Percentiles rank a stretch among this genome's conserved stretches.
phyloP scores from a whole-genome alignment of 2,888 invertebrate species.

The Tortrix viridana region DNA sequence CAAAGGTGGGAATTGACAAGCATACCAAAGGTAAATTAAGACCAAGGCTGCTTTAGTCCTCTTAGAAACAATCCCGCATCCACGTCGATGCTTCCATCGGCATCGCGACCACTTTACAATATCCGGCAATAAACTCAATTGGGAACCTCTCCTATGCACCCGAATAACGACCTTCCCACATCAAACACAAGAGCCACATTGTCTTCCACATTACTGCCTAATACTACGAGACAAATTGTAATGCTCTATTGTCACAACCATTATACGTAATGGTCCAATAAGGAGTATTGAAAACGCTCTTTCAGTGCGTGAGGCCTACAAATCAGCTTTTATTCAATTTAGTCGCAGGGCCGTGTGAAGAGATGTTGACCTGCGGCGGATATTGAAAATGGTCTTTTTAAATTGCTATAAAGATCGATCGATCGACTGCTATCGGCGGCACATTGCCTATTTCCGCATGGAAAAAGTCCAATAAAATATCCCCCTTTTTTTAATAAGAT shows the following conservation, averaged over 20 bases:
- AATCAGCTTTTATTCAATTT: constrained; percentile 76
- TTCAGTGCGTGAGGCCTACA: constrained; percentile 65
- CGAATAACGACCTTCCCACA: constrained; percentile 57
- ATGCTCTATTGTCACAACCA: constrained; percentile 78
- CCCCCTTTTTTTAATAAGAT: constrained; percentile 11
- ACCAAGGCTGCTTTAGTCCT: constrained; percentile 34
- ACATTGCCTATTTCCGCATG: constrained; percentile 67
- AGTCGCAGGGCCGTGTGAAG: constrained; percentile 66
- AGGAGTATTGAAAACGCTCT: constrained; percentile 78
- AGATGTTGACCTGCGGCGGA: constrained; percentile 75
- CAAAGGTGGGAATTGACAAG: no score
- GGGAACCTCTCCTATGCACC: constrained; percentile 49
- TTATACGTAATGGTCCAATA: constrained; percentile 78
- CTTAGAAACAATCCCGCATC: constrained; percentile 55
- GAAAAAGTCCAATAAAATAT: constrained; percentile 26
- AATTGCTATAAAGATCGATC: constrained; percentile 73
- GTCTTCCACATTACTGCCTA: constrained; percentile 46
- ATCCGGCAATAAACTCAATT: constrained; percentile 81
- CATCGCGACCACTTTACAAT: constrained; percentile 77
- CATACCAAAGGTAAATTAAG: no score
- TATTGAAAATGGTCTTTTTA: constrained; percentile 75
- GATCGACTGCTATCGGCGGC: constrained; percentile 64
- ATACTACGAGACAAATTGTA: constrained; percentile 74
- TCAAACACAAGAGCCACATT: constrained; percentile 60
- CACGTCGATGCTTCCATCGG: constrained; percentile 69